phyloP scores from a whole-genome alignment of 2,113 vertebrate genomes.

The Capreolus pygargus region DNA sequence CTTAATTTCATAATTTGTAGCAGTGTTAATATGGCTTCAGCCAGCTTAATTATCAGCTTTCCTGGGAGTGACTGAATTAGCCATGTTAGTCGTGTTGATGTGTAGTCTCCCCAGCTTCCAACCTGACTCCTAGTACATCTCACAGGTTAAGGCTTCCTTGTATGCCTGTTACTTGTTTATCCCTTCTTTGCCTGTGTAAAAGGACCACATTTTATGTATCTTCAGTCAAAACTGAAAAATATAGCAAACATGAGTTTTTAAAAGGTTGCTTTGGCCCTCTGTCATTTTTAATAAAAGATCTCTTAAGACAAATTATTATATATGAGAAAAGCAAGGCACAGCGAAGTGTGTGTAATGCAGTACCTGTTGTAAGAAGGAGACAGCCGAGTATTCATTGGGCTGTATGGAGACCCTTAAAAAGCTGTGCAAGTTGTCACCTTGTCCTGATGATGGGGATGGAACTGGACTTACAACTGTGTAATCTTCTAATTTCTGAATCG shows the following conservation, averaged over 20 bases:
- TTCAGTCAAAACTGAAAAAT: constrained; percentile 13
- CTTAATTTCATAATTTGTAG: not conserved
- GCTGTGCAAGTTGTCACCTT: not conserved
- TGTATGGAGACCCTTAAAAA: not conserved
- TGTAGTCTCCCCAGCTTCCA: not conserved
- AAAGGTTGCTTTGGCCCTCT: not conserved
- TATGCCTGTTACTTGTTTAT: not conserved
- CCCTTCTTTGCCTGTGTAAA: not conserved
- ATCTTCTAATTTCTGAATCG: constrained; percentile 12
- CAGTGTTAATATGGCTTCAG: not conserved
- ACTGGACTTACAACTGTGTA: not conserved
- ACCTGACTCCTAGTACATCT: not conserved
- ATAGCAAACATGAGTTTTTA: not conserved
- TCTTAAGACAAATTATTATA: not conserved
- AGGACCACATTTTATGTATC: not conserved
- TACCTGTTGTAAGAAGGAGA: not conserved
- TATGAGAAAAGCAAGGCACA: not conserved
- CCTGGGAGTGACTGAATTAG: not conserved
- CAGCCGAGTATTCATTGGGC: constrained; percentile 1
- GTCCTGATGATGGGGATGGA: not conserved
- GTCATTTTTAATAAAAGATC: not conserved
- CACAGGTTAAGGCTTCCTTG: not conserved
- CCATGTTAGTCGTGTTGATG: not conserved
- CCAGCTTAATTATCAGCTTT: not conserved
- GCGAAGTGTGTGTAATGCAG: not conserved